These are phyloP conservation scores for Cepaea hortensis DNA, from an alignment of 2,888 invertebrate genomes.

Conservation along the genomic window DNA sequence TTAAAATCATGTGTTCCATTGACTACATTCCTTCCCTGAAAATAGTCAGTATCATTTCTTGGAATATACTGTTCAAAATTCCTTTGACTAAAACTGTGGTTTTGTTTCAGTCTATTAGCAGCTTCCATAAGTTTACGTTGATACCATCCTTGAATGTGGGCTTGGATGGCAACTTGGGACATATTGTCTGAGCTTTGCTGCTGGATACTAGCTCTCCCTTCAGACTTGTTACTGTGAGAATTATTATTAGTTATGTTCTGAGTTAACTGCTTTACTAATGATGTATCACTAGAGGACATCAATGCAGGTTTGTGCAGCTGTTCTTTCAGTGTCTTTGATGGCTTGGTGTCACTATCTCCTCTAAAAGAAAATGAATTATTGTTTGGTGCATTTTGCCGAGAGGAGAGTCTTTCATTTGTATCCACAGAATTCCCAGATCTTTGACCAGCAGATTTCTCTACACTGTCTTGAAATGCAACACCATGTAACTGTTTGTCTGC, in stretches of 20 bases:
- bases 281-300: not conserved
- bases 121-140: conserved; percentile 66
- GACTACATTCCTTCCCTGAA: not conserved
- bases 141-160: conserved; percentile 68
- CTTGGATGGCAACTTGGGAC: conserved; percentile 54
- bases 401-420: not conserved
- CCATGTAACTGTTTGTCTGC: not conserved
- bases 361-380: not conserved
- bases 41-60: not conserved
- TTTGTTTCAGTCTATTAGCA: conserved; percentile 62
- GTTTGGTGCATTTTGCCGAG: not conserved
- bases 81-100: conserved; percentile 50
- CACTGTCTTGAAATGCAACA: not conserved
- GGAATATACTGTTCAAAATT: conserved; percentile 20
- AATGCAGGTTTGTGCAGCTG: conserved; percentile 1
- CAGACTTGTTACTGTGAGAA: not conserved
- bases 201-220: not conserved
- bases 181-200: conserved; percentile 8
- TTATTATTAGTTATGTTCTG: not conserved
- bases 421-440: not conserved
- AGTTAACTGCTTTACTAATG: not conserved
- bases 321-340: conserved; percentile 1
- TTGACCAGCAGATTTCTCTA: not conserved
- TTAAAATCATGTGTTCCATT: conserved; percentile 2
- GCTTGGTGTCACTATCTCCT: not conserved